Evolutionary conservation across 2,888 invertebrate genomes (phyloP), one percentile per base, ranked within the genome.

Genomic region (Notodonta ziczac): DNA sequence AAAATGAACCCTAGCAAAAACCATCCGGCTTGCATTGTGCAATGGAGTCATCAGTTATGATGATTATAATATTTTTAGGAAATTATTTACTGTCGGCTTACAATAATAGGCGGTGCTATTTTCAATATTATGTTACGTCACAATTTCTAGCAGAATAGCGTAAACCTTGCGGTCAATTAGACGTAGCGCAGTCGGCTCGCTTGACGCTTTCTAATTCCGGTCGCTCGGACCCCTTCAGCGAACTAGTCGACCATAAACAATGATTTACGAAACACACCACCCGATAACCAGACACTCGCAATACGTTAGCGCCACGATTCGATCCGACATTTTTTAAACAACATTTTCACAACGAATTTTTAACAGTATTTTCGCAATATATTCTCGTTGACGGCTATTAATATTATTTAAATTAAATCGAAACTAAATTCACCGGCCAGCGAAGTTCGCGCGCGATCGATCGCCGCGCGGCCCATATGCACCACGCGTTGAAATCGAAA

Each of bases 191-290:
- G 82, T 81, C 81, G 82, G 78, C 74, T 78, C 76, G 77, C 85
- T 89, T 86, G 91, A 88, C 91, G 92, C 93, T 93, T 93, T 93
- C 93, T 93, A 93, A 91, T 89, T 90, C 89, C 83, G 82, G 82
- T 82, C 84, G 82, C 80, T 81, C 83, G 81, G 85, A 86, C 88
- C 86, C 88, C 89, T 85, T 86, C 87, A 84, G 85, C 81, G 82
- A 89, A 82, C 88, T 87, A 85, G 81, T 90, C 87, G 87, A 91
- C 86, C 93, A 90, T 89, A 91, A 89, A 92, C 90, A 91, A 91
- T 87, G 86, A 84, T 89, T 92, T 89, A 82, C 90, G 91, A 91
- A 90, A 91, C 85, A 85, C 82, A 84, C 85, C 79, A 69, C 59
- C 72, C 79, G 81, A 71, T 75, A 78, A 73, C 77, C 75, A 77